These are phyloP conservation scores for Sakesphorus luctuosus DNA, from an alignment of 2,113 vertebrate species.

Conservation along the genomic window DNA sequence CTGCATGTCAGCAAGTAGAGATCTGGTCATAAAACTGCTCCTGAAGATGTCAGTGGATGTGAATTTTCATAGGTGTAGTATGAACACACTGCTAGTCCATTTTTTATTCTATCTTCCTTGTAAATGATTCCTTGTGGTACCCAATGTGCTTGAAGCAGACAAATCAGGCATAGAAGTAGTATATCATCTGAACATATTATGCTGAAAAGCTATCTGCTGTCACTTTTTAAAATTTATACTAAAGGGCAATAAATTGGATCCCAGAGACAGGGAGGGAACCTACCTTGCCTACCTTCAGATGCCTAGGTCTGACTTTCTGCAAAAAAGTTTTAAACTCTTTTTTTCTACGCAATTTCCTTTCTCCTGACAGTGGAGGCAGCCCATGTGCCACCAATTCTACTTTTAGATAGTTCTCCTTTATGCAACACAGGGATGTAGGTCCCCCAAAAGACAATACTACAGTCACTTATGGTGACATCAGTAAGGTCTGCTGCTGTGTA, in stretches of 20 bases:
- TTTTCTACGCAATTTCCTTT: not conserved
- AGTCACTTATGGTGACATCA: not conserved
- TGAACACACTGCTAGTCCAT: not conserved
- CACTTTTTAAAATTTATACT: not conserved
- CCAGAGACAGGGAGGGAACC: rapidly evolving
- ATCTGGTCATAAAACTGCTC: not conserved
- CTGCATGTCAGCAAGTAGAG: not conserved
- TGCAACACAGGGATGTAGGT: not conserved
- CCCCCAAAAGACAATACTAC: not conserved
- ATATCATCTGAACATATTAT: not conserved
- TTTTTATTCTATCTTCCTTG: not conserved
- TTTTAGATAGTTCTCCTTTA: not conserved
- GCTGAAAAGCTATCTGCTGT: not conserved
- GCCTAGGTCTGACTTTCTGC: not conserved
- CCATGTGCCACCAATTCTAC: not conserved
- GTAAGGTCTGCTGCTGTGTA: not conserved
- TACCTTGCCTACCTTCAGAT: not conserved
- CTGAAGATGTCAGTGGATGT: not conserved
- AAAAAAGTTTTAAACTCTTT: not conserved
- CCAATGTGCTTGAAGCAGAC: rapidly evolving
- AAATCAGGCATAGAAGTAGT: not conserved
- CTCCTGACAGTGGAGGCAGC: not conserved
- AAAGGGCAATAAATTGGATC: not conserved
- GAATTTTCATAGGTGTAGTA: not conserved
- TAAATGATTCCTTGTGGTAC: not conserved